A percentile compares a stretch with the other conserved stretches of the same genome.
Evolutionary conservation across 2,797 vertebrate genomes (phyloP).

Genomic region (Sebastiscus tertius): DNA sequence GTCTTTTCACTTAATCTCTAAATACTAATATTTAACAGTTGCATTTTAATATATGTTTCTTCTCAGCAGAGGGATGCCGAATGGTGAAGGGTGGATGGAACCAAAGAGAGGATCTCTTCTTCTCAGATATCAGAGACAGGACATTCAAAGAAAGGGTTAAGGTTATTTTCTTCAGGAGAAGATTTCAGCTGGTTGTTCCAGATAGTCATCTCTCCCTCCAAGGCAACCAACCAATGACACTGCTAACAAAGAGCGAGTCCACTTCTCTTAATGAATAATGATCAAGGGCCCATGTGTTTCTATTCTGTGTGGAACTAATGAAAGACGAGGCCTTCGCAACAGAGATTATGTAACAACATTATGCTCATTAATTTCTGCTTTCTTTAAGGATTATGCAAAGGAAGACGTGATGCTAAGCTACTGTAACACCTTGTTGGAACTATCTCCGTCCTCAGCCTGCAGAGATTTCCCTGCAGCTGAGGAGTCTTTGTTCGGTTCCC

Average conservation of each 20-base stretch:
- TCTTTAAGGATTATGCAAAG: conserved; percentile 54
- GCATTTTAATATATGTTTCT: not conserved
- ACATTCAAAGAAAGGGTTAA: conserved; percentile 2
- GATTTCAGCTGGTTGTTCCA: not conserved
- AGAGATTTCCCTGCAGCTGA: conserved; percentile 37
- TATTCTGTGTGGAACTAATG: conserved; percentile 31
- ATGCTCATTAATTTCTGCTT: conserved; percentile 35
- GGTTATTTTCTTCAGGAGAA: not conserved
- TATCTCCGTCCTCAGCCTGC: conserved; percentile 32
- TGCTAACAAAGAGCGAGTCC: not conserved
- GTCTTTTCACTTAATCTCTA: not conserved
- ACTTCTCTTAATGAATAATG: conserved; percentile 19
- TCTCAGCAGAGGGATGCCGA: not conserved
- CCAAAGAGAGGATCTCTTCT: not conserved
- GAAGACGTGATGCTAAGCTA: conserved; percentile 36
- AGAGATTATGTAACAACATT: conserved; percentile 43
- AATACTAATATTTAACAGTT: not conserved
- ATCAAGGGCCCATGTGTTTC: conserved; percentile 20
- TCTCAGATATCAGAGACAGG: not conserved
- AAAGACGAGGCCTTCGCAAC: conserved; percentile 14
- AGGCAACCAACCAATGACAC: conserved; percentile 12
- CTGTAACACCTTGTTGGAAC: conserved; percentile 41
- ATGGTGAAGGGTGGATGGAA: not conserved
- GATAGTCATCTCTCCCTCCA: conserved; percentile 10
- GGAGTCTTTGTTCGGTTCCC: conserved; percentile 22